A percentile compares a stretch with the other conserved stretches of the same genome.
Conservation (phyloP, 2,113 vertebrate genomes). For the Rhinoptilus africanus region DNA sequence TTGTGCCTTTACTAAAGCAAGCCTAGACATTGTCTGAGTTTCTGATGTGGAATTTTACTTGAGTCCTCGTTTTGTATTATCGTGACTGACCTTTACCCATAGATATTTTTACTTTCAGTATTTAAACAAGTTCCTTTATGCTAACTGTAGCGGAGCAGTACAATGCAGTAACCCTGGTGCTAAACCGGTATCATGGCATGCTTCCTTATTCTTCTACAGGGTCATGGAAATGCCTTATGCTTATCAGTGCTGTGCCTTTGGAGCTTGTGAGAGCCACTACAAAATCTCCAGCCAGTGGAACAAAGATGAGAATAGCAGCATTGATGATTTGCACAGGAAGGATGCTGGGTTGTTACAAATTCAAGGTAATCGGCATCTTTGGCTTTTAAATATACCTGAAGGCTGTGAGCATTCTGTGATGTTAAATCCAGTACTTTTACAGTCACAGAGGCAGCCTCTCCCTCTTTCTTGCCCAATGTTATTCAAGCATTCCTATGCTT, state of each 20-base stretch:
- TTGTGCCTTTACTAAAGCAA: not conserved
- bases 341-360: constrained; percentile 74
- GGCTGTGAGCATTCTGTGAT: not conserved
- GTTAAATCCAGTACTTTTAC: not conserved
- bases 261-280: constrained; percentile 80
- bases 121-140: not conserved
- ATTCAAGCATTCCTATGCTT: not conserved
- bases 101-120: not conserved
- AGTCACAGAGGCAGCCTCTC: not conserved
- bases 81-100: not conserved
- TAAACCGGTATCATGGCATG: not conserved
- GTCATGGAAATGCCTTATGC: constrained; percentile 93
- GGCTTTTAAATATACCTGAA: not conserved
- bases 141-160: not conserved
- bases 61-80: not conserved
- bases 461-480: not conserved
- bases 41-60: not conserved
- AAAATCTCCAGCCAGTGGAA: constrained; percentile 75
- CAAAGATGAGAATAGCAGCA: constrained; percentile 76
- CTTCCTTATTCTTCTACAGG: constrained; percentile 70
- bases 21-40: not conserved
- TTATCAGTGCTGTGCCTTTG: constrained; percentile 92
- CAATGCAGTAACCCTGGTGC: not conserved
- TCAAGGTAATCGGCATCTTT: constrained; percentile 71
- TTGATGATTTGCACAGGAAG: constrained; percentile 73